Conservation (phyloP, 2,888 invertebrate genomes). For the Hypsopygia costalis region DNA sequence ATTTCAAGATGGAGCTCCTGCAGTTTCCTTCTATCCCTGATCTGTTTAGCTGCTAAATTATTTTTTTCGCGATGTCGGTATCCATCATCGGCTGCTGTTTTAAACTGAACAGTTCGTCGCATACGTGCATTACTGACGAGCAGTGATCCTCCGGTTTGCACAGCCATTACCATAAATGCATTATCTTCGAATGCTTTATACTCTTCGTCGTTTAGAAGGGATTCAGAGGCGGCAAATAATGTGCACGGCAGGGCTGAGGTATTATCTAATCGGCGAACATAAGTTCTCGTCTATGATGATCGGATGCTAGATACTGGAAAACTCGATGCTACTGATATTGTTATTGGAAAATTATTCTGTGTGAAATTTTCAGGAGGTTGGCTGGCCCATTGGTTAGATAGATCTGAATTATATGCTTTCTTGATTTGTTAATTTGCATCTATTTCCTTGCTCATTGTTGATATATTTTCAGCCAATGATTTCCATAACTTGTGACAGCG, state of each 20-base stretch:
- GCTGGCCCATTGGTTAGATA: too few relatives aligned
- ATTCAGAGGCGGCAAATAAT: slow-evolving; percentile 44
- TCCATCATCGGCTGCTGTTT: background rate
- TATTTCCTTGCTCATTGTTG: too few relatives aligned
- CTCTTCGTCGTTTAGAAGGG: slow-evolving; percentile 72
- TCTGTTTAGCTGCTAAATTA: slow-evolving; percentile 96
- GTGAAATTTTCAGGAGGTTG: too few relatives aligned
- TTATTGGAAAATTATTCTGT: too few relatives aligned
- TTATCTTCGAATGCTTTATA: slow-evolving; percentile 86
- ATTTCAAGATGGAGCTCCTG: slow-evolving; percentile 97
- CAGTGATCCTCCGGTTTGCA: slow-evolving; percentile 79
- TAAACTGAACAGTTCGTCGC: slow-evolving; percentile 76
- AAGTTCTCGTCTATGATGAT: too few relatives aligned
- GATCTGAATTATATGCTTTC: too few relatives aligned
- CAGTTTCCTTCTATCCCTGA: slow-evolving; percentile 91
- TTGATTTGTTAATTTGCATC: too few relatives aligned
- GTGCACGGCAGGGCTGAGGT: slow-evolving; percentile 52
- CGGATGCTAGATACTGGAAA: too few relatives aligned
- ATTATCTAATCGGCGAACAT: too few relatives aligned
- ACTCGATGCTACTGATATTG: too few relatives aligned
- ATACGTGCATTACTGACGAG: slow-evolving; percentile 85
- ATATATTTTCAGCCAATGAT: too few relatives aligned
- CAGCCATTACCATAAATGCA: slow-evolving; percentile 84
- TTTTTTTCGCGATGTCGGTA: slow-evolving; percentile 88
- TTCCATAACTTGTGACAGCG: too few relatives aligned